phyloP scores from a whole-genome alignment of 1,140 invertebrate genomes.

The Calephelis nemesis region DNA sequence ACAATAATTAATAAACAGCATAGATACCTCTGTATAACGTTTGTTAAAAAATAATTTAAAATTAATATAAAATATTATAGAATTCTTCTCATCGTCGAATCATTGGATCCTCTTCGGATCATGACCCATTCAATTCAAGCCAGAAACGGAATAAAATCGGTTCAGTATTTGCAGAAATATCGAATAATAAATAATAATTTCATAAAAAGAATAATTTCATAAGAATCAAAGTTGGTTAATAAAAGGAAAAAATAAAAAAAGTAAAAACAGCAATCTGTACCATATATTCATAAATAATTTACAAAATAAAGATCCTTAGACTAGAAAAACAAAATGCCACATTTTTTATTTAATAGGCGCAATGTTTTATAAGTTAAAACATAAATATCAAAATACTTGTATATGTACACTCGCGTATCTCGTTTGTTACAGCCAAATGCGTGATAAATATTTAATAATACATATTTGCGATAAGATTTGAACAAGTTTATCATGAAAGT shows the following conservation, averaged over 20 bases:
- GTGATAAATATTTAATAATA: conserved; percentile 14
- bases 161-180: too few relatives aligned
- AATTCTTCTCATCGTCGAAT: too few relatives aligned
- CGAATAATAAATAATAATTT: too few relatives aligned
- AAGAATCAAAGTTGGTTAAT: conserved; percentile 23
- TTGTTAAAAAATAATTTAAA: too few relatives aligned
- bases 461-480: conserved; percentile 10
- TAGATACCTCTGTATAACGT: too few relatives aligned
- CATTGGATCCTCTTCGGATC: too few relatives aligned
- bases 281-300: conserved; percentile 33
- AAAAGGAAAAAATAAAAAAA: conserved; percentile 37
- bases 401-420: neutral
- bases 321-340: conserved; percentile 38
- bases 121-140: too few relatives aligned
- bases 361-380: neutral
- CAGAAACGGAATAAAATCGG: too few relatives aligned
- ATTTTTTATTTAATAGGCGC: neutral
- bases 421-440: neutral
- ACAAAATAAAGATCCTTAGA: conserved; percentile 48
- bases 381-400: neutral
- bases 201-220: too few relatives aligned
- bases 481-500: conserved; percentile 14
- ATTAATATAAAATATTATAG: too few relatives aligned
- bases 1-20: too few relatives aligned
- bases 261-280: conserved; percentile 21